Conservation (phyloP, 2,888 invertebrate species). For the Falcaria lacertinaria region DNA sequence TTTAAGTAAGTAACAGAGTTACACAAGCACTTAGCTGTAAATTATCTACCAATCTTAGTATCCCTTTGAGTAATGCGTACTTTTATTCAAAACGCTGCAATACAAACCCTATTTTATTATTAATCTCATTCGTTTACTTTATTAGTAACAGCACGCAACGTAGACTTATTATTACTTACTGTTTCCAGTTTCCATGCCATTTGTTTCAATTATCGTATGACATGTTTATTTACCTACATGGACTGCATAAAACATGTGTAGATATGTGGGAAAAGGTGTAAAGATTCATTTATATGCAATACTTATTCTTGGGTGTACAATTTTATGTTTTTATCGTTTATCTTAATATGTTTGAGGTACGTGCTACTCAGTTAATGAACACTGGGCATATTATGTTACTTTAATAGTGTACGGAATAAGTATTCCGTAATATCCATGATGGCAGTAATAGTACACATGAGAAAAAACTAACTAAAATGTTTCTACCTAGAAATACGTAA, state of each 20-base stretch:
- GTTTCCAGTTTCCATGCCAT: not conserved
- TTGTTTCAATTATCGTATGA: not conserved
- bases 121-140: not conserved
- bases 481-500: not conserved
- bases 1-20: no score
- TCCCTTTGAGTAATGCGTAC: not conserved
- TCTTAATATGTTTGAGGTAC: no score
- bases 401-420: no score
- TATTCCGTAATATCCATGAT: no score
- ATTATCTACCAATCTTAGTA: conserved; percentile 9
- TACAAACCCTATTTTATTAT: not conserved
- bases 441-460: no score
- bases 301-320: not conserved
- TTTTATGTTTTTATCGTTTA: no score
- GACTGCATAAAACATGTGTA: not conserved
- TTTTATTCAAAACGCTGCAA: not conserved
- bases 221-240: not conserved
- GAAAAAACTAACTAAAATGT: no score
- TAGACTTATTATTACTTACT: not conserved
- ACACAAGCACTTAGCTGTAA: conserved; percentile 8
- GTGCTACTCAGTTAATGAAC: no score
- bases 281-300: not conserved
- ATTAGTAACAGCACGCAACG: not conserved
- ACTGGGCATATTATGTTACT: no score
- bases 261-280: not conserved